phyloP scores from a whole-genome alignment of 2,797 vertebrate species.

The Microtus agrestis region DNA sequence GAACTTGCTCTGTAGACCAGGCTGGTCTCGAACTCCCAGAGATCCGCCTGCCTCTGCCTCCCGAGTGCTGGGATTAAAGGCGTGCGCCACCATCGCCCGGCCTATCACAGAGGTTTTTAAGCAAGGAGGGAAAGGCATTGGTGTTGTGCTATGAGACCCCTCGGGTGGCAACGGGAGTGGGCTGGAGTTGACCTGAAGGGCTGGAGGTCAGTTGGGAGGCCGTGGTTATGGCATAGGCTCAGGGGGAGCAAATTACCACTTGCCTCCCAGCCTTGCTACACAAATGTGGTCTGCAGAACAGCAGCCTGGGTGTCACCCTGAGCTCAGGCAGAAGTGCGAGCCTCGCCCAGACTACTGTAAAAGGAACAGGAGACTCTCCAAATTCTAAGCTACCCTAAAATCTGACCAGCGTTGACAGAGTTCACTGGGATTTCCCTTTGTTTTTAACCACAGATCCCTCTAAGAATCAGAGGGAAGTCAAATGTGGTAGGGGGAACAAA shows the following conservation, averaged over 20 bases:
- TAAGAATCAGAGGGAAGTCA: not conserved
- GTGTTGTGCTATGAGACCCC: not conserved
- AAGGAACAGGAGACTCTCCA: not conserved
- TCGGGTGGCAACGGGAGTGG: not conserved
- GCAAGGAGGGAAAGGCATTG: not conserved
- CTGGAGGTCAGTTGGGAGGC: not conserved
- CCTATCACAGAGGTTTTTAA: not conserved
- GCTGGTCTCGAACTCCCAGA: too few species aligned
- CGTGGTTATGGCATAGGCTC: not conserved
- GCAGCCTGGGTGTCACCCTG: not conserved
- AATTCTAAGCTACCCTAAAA: not conserved
- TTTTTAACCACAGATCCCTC: not conserved
- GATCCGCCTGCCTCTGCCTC: too few species aligned
- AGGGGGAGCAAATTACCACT: not conserved
- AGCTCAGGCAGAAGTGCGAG: not conserved
- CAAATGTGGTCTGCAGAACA: not conserved
- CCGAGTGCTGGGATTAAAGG: too few species aligned
- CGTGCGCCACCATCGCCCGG: too few species aligned
- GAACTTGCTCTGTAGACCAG: too few species aligned
- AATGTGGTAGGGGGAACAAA: too few species aligned
- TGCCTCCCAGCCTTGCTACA: not conserved
- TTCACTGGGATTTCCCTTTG: not conserved
- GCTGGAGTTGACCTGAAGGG: not conserved
- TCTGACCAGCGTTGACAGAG: not conserved
- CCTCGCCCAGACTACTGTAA: not conserved